phyloP scores from a whole-genome alignment of 2,113 vertebrate genomes.

The Ailuropoda melanoleuca region DNA sequence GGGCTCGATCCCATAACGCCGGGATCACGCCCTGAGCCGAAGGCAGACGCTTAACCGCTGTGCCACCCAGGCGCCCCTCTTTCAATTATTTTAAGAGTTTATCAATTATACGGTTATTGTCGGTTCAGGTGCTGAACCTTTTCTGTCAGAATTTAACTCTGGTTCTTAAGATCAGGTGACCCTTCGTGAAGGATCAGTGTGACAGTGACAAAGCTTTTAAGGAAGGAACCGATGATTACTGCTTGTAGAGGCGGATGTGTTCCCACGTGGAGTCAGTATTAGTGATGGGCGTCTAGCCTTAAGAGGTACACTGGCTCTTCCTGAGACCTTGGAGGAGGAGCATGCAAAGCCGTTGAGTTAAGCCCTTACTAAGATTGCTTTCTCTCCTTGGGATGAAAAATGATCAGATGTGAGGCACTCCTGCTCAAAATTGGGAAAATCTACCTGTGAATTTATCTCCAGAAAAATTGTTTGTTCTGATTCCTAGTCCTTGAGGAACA shows the following conservation, averaged over 20 bases:
- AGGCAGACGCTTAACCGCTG: no score
- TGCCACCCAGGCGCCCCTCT: no score
- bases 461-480: slow-evolving; percentile 32
- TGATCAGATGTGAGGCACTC: neutral
- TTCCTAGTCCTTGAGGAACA: slow-evolving; percentile 11
- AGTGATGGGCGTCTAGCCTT: neutral
- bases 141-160: neutral
- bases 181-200: neutral
- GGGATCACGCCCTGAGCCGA: no score
- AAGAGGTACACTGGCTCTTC: neutral
- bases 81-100: slow-evolving; percentile 18
- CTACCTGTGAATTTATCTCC: slow-evolving; percentile 15
- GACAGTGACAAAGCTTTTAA: neutral
- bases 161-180: neutral
- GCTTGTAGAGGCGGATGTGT: neutral
- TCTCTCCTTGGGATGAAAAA: slow-evolving; percentile 60
- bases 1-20: no score
- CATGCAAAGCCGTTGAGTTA: neutral
- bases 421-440: neutral
- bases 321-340: neutral
- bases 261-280: neutral
- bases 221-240: neutral
- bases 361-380: slow-evolving; percentile 52
- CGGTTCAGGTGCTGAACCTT: neutral
- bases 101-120: neutral